These are phyloP conservation scores for Chrysodeixis includens DNA, from an alignment of 2,888 invertebrate genomes.

Conservation along the genomic window DNA sequence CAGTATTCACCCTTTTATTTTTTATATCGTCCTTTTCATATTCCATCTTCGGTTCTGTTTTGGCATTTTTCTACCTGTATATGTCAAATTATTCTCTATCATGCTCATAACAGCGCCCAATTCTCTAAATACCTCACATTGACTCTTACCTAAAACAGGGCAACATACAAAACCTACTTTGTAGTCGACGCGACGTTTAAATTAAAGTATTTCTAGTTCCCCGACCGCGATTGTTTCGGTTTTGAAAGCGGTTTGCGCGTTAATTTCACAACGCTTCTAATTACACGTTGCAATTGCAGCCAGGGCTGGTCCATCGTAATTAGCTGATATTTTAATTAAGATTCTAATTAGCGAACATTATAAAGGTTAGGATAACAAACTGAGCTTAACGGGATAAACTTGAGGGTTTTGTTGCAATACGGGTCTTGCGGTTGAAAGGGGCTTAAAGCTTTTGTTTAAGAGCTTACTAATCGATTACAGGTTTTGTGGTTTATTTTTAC, in stretches of 20 bases:
- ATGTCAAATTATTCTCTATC: too few relatives aligned
- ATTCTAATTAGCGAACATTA: not conserved
- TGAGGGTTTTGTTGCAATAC: not conserved
- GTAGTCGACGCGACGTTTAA: constrained; percentile 36
- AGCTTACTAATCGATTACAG: not conserved
- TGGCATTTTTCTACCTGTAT: too few relatives aligned
- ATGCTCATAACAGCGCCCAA: constrained; percentile 8
- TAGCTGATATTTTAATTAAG: constrained; percentile 7
- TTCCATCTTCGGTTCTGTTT: too few relatives aligned
- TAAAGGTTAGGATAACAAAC: not conserved
- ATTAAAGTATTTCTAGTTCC: constrained; percentile 48
- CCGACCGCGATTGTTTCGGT: constrained; percentile 48
- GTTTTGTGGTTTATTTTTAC: not conserved
- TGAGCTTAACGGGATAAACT: not conserved
- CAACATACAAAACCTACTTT: constrained; percentile 35
- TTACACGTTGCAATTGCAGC: constrained; percentile 48
- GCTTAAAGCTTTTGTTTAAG: not conserved
- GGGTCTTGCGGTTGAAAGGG: not conserved
- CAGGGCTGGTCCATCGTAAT: constrained; percentile 33
- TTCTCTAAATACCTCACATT: constrained; percentile 19
- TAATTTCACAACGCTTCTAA: constrained; percentile 57
- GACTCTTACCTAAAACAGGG: not conserved
- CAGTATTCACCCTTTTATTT: too few relatives aligned
- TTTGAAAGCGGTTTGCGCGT: constrained; percentile 58
- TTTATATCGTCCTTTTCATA: too few relatives aligned